Evolutionary conservation across 1,140 invertebrate species (phyloP).

Genomic region (Aradophagus sp.): DNA sequence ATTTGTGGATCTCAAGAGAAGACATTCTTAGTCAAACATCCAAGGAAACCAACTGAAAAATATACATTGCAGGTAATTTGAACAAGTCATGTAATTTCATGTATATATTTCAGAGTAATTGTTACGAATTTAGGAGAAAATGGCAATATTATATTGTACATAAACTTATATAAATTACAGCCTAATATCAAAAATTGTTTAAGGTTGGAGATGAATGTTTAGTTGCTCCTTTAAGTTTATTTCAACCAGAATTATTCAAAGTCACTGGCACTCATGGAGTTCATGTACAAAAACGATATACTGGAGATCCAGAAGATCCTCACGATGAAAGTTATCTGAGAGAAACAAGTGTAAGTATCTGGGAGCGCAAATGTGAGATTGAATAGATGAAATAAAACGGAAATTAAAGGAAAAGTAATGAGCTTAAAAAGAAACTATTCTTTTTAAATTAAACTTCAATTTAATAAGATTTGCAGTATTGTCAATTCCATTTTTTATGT

Average conservation of each 20-base stretch:
- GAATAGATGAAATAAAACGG: no score
- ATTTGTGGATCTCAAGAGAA: slow-evolving; percentile 89
- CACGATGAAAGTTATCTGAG: slow-evolving; percentile 93
- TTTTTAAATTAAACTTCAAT: no score
- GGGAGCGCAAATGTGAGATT: no score
- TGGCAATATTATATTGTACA: no score
- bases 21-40: slow-evolving; percentile 84
- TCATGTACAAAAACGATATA: slow-evolving; percentile 83
- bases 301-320: slow-evolving; percentile 92
- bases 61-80: slow-evolving; percentile 79
- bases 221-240: slow-evolving; percentile 91
- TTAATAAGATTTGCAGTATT: no score
- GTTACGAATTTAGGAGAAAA: no score
- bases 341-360: slow-evolving; percentile 84
- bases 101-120: no score
- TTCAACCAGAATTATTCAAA: slow-evolving; percentile 91
- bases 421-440: no score
- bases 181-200: slow-evolving; percentile 2
- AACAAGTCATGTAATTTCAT: no score
- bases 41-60: slow-evolving; percentile 81
- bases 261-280: slow-evolving; percentile 85
- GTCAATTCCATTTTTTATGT: no score
- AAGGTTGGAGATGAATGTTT: slow-evolving; percentile 94
- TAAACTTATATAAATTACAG: no score
- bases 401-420: no score